phyloP scores from a whole-genome alignment of 2,113 vertebrate species.

The Hippocampus mohnikei region DNA sequence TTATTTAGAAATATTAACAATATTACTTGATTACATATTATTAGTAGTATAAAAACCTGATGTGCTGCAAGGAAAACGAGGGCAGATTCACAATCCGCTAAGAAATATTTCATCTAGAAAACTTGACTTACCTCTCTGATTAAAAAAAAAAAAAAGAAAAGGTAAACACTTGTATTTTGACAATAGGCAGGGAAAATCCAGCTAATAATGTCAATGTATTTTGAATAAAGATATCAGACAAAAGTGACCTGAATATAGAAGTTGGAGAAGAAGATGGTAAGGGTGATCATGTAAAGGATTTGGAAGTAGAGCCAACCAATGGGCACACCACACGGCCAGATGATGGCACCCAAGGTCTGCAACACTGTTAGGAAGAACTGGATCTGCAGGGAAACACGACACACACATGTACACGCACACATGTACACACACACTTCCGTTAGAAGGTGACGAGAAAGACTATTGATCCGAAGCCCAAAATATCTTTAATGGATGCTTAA shows the following conservation, averaged over 20 bases:
- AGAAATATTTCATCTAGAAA: too few species aligned
- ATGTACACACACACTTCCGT: constrained; percentile 9
- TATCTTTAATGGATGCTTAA: constrained; percentile 24
- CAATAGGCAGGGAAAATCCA: neutral
- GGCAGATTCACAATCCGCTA: too few species aligned
- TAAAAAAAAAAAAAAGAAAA: too few species aligned
- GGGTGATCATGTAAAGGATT: constrained; percentile 88
- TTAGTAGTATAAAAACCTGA: too few species aligned
- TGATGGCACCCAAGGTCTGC: constrained; percentile 84
- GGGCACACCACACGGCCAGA: constrained; percentile 89
- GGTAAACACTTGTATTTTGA: too few species aligned
- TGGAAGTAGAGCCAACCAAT: constrained; percentile 92
- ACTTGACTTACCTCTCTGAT: too few species aligned
- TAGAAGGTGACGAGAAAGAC: constrained; percentile 32
- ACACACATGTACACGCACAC: constrained; percentile 12
- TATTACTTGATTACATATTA: too few species aligned
- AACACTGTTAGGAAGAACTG: constrained; percentile 91
- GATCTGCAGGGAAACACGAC: constrained; percentile 69
- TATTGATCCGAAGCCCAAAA: constrained; percentile 39
- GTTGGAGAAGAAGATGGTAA: constrained; percentile 90
- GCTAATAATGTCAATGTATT: neutral
- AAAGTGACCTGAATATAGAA: constrained; percentile 89
- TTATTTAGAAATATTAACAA: too few species aligned
- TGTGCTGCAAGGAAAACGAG: too few species aligned
- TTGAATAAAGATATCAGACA: neutral